Evolutionary conservation across 2,113 vertebrate species (phyloP), one percentile per base, ranked within the genome.

Genomic region (Merops nubicus): DNA sequence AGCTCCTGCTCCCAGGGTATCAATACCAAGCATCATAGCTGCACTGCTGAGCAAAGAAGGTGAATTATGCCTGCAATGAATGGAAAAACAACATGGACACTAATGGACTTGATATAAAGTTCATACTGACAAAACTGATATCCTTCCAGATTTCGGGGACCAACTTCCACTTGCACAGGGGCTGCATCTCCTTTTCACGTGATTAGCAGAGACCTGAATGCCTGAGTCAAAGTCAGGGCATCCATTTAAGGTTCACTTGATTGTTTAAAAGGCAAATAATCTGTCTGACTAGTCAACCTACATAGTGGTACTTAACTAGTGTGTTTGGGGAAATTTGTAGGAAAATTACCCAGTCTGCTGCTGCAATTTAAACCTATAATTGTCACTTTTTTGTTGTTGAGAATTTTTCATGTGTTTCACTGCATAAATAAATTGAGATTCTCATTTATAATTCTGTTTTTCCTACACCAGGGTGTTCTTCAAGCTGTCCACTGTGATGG

Each of bases 11-110:
- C 15, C n/a, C n/a, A n/a, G 43, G 15, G 2, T 60, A 22, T 50
- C 28, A n/a, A 23, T 56, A 48, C 15, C 1, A 2, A 81, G 21
- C 3, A 2, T 19, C 6, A 22, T 23, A 85, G 19, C 31, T 6
- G 2, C 11, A 14, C 8, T 36, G 10, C 48, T 50, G 13, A 11
- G 2, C 1, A 0, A 17, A 59, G 31, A 53, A 62, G 10, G 29
- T 85, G 38, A 68, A 59, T 51, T 83, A 68, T 12, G 33, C 6
- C 11, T 6, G 0, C 38, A 18, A 51, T 88, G 38, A 90, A 33
- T 1, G 7, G 20, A 72, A 50, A 6, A 62, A 48, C 5, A 45
- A 11, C 10, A 4, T 34, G 9, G 59, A 87, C 86, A 69, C 4
- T 73, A 64, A 47, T 68, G 57, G 48, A 68, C 11, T 20, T 80